Evolutionary conservation across 2,888 invertebrate species (phyloP).

Genomic region (Heliconius erato): DNA sequence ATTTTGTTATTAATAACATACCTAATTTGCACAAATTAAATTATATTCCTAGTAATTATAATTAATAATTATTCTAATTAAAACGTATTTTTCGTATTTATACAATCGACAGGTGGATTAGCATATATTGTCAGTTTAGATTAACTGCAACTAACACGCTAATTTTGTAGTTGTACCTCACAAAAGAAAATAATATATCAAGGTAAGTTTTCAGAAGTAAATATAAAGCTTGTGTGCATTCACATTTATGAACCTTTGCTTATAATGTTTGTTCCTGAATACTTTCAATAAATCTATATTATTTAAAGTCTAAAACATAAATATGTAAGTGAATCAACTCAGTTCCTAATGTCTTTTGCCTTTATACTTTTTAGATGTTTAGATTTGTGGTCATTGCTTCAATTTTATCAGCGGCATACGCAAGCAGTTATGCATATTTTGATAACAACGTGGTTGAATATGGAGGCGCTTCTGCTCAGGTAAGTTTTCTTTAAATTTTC

Average conservation of each 20-base stretch:
- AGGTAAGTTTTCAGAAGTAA: conserved; percentile 7
- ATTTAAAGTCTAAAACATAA: too few relatives aligned
- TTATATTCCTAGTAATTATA: conserved; percentile 14
- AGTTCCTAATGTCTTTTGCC: background rate
- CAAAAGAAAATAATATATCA: background rate
- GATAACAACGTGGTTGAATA: conserved; percentile 61
- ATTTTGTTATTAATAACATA: background rate
- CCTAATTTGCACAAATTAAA: conserved; percentile 12
- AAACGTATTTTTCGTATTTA: conserved; percentile 34
- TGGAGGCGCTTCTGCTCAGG: conserved; percentile 53
- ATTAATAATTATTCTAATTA: conserved; percentile 40
- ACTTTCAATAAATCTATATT: background rate
- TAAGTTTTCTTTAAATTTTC: conserved; percentile 49
- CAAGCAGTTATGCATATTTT: conserved; percentile 52
- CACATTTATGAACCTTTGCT: background rate
- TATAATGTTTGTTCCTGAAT: background rate
- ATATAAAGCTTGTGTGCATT: background rate
- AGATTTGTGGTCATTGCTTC: conserved; percentile 47
- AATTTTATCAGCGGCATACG: conserved; percentile 49
- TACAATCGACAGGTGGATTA: background rate
- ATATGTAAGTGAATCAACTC: background rate
- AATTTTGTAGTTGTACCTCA: background rate
- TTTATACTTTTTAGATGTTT: conserved; percentile 52
- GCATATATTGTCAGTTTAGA: conserved; percentile 6
- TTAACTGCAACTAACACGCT: background rate